phyloP scores from a whole-genome alignment of 2,113 vertebrate species.

The Menidia beryllina region DNA sequence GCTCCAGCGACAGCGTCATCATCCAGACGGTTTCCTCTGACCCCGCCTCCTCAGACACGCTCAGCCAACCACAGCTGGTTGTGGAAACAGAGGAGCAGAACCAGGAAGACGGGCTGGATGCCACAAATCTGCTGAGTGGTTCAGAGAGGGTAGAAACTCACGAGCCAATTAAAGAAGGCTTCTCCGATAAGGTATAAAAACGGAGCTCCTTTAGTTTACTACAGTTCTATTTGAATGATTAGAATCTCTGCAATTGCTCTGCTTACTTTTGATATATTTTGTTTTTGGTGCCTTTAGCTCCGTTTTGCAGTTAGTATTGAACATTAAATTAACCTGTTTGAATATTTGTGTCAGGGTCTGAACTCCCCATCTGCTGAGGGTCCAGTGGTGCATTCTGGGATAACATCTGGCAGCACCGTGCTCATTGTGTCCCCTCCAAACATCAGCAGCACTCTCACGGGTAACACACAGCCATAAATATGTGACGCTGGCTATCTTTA shows the following conservation, averaged over 20 bases:
- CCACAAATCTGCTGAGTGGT: constrained; percentile 80
- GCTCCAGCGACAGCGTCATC: constrained; percentile 92
- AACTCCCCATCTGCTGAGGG: constrained; percentile 81
- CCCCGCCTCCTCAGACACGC: constrained; percentile 81
- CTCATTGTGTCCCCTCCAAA: constrained; percentile 93
- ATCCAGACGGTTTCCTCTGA: constrained; percentile 94
- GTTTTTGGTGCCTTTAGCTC: not conserved
- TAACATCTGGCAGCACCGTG: constrained; percentile 85
- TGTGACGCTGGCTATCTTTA: too few relatives aligned
- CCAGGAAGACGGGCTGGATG: constrained; percentile 79
- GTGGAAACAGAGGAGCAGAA: constrained; percentile 84
- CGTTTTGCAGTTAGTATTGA: not conserved
- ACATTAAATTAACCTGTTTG: not conserved
- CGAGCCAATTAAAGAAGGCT: constrained; percentile 55
- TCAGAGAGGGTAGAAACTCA: constrained; percentile 68
- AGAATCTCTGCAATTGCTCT: too few relatives aligned
- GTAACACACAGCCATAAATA: constrained; percentile 79
- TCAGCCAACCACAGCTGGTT: constrained; percentile 86
- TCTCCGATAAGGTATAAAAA: constrained; percentile 63
- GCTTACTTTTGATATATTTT: not conserved
- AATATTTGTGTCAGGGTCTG: constrained; percentile 76
- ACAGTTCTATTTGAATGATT: not conserved
- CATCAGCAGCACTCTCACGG: constrained; percentile 90
- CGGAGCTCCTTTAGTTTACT: not conserved
- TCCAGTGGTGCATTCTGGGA: constrained; percentile 83